Conservation (phyloP, 2,797 vertebrate species). For the Hoplostethus mediterraneus region DNA sequence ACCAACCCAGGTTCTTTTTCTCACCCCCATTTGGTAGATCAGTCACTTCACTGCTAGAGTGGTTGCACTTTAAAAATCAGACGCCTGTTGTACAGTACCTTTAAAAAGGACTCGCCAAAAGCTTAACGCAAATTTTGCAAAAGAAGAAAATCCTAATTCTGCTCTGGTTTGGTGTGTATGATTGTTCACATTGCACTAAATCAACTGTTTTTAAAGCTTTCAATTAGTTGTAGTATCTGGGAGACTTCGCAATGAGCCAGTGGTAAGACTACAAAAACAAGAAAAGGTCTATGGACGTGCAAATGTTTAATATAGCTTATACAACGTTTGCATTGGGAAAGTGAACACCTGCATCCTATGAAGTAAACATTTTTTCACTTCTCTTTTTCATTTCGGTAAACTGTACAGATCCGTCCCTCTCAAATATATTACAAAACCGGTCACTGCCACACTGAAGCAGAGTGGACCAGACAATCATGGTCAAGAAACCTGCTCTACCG, state of each 20-base stretch:
- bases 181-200: slow-evolving; percentile 49
- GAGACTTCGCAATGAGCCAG: slow-evolving; percentile 23
- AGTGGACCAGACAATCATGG: slow-evolving; percentile 54
- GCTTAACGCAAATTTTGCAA: slow-evolving; percentile 13
- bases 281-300: slow-evolving; percentile 38
- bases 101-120: slow-evolving; percentile 36
- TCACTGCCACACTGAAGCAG: slow-evolving; percentile 34
- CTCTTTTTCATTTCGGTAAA: slow-evolving; percentile 56
- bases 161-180: slow-evolving; percentile 13
- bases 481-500: slow-evolving; percentile 43
- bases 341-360: slow-evolving; percentile 72
- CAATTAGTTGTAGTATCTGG: slow-evolving; percentile 43
- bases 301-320: slow-evolving; percentile 60
- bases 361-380: slow-evolving; percentile 71
- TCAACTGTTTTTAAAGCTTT: slow-evolving; percentile 64
- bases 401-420: slow-evolving; percentile 53
- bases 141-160: slow-evolving; percentile 14
- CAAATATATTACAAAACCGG: slow-evolving; percentile 68
- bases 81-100: not conserved
- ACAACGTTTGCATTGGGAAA: slow-evolving; percentile 68
- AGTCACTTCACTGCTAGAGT: slow-evolving; percentile 10
- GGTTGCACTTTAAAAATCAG: slow-evolving; percentile 24
- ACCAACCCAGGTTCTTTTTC: slow-evolving; percentile 33
- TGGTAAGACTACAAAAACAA: slow-evolving; percentile 19
- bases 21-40: slow-evolving; percentile 31